These are phyloP conservation scores for Acheta domesticus DNA, from an alignment of 2,888 invertebrate genomes.

Conservation along the genomic window DNA sequence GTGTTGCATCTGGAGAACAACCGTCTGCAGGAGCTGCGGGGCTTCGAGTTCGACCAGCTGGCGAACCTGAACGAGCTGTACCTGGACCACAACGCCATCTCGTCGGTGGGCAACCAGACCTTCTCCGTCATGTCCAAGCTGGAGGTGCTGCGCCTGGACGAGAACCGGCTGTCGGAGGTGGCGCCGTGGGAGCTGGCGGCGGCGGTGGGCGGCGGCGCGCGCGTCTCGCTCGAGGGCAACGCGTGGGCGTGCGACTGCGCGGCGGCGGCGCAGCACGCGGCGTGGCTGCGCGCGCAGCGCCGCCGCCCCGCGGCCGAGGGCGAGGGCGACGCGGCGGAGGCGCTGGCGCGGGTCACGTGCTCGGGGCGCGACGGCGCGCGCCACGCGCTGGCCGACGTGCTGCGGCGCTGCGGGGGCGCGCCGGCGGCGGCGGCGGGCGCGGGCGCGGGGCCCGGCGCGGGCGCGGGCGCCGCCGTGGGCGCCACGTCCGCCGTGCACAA, in stretches of 20 bases:
- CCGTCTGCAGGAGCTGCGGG: constrained; percentile 65
- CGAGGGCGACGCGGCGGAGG: constrained; percentile 37
- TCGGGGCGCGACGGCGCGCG: background rate
- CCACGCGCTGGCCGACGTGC: constrained; percentile 48
- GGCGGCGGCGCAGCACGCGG: constrained; percentile 64
- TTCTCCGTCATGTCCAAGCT: constrained; percentile 70
- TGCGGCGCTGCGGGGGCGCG: constrained; percentile 52
- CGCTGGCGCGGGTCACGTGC: constrained; percentile 43
- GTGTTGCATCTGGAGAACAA: constrained; percentile 76
- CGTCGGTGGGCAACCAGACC: constrained; percentile 69
- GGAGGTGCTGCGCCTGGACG: constrained; percentile 69
- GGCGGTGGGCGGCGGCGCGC: constrained; percentile 47
- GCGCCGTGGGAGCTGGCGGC: constrained; percentile 58
- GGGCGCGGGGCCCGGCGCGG: constrained; percentile 48
- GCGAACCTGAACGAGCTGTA: constrained; percentile 71
- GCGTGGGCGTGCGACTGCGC: constrained; percentile 81
- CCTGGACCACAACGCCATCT: constrained; percentile 71
- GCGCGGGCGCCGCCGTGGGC: constrained; percentile 48
- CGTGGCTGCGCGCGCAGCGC: constrained; percentile 61
- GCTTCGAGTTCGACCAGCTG: constrained; percentile 74
- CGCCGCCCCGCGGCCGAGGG: constrained; percentile 28
- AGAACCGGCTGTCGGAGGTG: constrained; percentile 73
- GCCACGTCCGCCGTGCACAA: constrained; percentile 52
- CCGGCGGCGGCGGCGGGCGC: constrained; percentile 37
- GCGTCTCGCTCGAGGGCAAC: constrained; percentile 71